Percentiles rank a stretch among this genome's conserved stretches.
These are phyloP conservation scores for Todus mexicanus DNA, from an alignment of 2,797 vertebrate genomes.

Conservation along the genomic window DNA sequence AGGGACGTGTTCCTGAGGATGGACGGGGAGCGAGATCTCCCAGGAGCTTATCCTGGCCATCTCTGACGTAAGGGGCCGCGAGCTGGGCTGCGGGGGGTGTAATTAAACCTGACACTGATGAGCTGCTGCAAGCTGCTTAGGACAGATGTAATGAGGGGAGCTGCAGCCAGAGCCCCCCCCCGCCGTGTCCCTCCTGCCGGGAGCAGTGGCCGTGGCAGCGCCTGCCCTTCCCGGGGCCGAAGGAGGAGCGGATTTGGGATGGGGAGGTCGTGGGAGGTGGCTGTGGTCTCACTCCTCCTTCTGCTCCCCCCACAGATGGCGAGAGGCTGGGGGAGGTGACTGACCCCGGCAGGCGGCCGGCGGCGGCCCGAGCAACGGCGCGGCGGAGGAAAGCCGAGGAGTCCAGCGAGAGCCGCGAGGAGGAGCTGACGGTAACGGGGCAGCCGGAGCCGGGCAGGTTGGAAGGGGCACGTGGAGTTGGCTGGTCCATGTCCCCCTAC, in stretches of 20 bases:
- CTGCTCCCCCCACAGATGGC: slow-evolving; percentile 77
- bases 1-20: neutral
- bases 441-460: rapidly evolving
- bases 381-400: slow-evolving; percentile 80
- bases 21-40: neutral
- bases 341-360: slow-evolving; percentile 76
- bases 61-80: neutral
- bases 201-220: rapidly evolving
- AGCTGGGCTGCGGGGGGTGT: neutral
- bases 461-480: neutral
- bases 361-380: slow-evolving; percentile 49
- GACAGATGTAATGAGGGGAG: neutral
- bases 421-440: slow-evolving; percentile 79
- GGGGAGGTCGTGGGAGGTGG: neutral
- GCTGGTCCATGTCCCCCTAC: rapidly evolving
- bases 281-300: neutral
- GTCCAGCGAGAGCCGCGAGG: slow-evolving; percentile 89
- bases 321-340: slow-evolving; percentile 86
- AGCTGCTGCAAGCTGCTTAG: slow-evolving; percentile 7
- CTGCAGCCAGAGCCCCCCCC: neutral
- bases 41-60: neutral
- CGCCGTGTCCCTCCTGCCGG: neutral
- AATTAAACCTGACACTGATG: slow-evolving; percentile 10
- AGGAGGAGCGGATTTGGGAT: neutral
- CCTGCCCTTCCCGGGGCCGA: neutral